Evolutionary conservation across 2,797 vertebrate species (phyloP).

Genomic region (Falco concolor): DNA sequence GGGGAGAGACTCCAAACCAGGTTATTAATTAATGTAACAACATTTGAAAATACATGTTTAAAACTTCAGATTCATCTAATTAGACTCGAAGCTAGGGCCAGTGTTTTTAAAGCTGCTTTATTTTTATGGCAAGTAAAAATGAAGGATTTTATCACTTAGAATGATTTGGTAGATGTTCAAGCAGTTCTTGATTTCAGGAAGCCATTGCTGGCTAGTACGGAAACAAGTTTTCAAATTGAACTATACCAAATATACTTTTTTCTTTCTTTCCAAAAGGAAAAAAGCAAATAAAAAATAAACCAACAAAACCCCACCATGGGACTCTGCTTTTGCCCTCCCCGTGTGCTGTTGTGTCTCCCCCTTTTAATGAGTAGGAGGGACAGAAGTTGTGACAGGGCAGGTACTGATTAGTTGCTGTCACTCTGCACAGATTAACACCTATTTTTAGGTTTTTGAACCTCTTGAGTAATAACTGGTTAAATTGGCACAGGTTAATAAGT

Average conservation of each 20-base stretch:
- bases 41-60: neutral
- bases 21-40: neutral
- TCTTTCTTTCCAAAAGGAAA: neutral
- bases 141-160: neutral
- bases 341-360: neutral
- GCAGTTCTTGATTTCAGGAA: neutral
- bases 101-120: neutral
- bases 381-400: constrained; percentile 34
- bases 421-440: constrained; percentile 43
- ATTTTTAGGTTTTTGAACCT: constrained; percentile 58
- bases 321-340: neutral
- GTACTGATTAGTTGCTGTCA: constrained; percentile 26
- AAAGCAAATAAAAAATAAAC: neutral
- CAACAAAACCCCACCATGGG: neutral
- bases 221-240: constrained; percentile 26
- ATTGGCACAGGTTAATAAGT: constrained; percentile 59
- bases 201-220: neutral
- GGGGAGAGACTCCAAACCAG: neutral
- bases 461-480: constrained; percentile 53
- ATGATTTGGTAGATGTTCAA: neutral
- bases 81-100: neutral
- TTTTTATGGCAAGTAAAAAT: neutral
- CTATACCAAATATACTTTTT: neutral
- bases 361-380: neutral
- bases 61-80: neutral